phyloP scores from a whole-genome alignment of 2,113 vertebrate species.

The Sander lucioperca region DNA sequence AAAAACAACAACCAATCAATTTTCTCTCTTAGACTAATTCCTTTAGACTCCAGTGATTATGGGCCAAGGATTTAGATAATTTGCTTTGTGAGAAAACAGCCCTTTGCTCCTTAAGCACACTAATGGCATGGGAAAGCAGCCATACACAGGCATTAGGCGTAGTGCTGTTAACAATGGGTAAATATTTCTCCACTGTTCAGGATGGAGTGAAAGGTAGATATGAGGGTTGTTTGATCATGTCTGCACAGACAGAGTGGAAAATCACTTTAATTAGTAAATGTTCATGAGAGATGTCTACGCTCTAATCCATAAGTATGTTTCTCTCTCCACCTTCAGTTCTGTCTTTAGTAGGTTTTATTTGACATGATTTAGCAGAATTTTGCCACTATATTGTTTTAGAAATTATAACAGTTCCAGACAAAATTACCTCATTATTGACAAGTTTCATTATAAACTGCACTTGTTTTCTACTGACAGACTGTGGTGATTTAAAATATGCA shows the following conservation, averaged over 20 bases:
- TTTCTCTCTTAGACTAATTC: slow-evolving; percentile 50
- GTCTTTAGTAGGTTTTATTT: not conserved
- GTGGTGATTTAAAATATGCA: no score
- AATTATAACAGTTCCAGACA: not conserved
- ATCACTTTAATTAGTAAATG: slow-evolving; percentile 17
- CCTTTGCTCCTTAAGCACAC: slow-evolving; percentile 57
- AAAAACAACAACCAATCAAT: slow-evolving; percentile 58
- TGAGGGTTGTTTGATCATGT: not conserved
- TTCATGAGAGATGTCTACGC: slow-evolving; percentile 3
- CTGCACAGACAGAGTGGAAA: slow-evolving; percentile 2
- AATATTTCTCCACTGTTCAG: slow-evolving; percentile 29
- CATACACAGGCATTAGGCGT: slow-evolving; percentile 40
- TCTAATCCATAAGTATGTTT: not conserved
- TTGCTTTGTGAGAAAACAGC: slow-evolving; percentile 59
- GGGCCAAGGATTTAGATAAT: slow-evolving; percentile 52
- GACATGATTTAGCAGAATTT: not conserved
- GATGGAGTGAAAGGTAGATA: slow-evolving; percentile 12
- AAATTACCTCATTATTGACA: not conserved
- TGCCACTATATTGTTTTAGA: not conserved
- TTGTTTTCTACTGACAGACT: not conserved
- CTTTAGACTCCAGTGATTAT: slow-evolving; percentile 57
- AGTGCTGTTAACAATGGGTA: slow-evolving; percentile 35
- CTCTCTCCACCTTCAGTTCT: not conserved
- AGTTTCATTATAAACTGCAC: not conserved
- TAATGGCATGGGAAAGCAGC: slow-evolving; percentile 61